These are phyloP conservation scores for Laticauda laticaudata DNA, from an alignment of 2,113 vertebrate genomes.

Conservation along the genomic window DNA sequence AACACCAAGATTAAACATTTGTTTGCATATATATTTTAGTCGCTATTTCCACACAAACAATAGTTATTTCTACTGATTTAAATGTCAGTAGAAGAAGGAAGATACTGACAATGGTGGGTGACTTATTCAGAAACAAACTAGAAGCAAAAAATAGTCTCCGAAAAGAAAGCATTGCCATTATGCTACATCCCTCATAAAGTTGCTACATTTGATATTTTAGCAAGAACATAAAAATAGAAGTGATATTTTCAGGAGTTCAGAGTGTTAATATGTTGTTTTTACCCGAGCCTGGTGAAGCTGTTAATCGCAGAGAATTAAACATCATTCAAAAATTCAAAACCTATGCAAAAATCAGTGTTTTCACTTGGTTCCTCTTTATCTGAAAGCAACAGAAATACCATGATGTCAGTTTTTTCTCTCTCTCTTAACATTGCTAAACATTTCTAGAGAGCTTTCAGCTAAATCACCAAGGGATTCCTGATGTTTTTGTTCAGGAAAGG, in stretches of 20 bases:
- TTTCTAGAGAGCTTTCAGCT: not conserved
- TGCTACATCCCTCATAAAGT: not conserved
- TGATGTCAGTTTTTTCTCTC: not conserved
- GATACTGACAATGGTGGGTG: not conserved
- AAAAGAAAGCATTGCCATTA: not conserved
- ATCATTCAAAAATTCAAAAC: not conserved
- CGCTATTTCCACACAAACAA: not conserved
- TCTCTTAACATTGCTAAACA: not conserved
- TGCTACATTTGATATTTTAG: not conserved
- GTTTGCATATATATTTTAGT: not conserved
- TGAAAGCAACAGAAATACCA: not conserved
- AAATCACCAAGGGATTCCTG: not conserved
- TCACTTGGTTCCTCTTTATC: not conserved
- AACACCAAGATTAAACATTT: not conserved
- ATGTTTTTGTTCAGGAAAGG: not conserved
- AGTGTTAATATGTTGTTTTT: not conserved
- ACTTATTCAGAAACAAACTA: not conserved
- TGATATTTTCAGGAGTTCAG: not conserved
- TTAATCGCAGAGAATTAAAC: not conserved
- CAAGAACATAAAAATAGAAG: slow-evolving; percentile 21
- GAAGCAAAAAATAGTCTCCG: not conserved
- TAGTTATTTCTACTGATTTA: not conserved
- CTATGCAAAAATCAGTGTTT: not conserved
- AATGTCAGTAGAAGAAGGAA: not conserved
- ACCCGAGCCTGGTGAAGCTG: not conserved